A percentile compares a stretch with the other conserved stretches of the same genome.
These are phyloP conservation scores for Lottia scabra DNA, from an alignment of 2,888 invertebrate species.

Conservation along the genomic window DNA sequence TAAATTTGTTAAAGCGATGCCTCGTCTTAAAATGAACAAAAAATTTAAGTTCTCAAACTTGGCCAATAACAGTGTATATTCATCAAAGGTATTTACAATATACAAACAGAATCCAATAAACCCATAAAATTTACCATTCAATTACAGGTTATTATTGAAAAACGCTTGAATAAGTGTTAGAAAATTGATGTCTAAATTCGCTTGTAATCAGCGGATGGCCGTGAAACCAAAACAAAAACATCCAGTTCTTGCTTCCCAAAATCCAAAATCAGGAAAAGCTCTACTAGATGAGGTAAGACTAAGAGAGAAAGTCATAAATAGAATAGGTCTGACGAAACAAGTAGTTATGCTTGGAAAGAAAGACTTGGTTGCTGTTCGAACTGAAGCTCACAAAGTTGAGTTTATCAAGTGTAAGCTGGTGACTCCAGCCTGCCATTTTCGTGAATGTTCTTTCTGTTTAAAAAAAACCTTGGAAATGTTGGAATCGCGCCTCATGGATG, in stretches of 20 bases:
- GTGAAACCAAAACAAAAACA: neutral
- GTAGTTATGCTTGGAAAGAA: neutral
- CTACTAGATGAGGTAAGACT: neutral
- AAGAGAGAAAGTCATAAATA: too few relatives aligned
- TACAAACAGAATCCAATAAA: too few relatives aligned
- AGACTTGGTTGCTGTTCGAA: neutral
- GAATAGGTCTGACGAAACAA: too few relatives aligned
- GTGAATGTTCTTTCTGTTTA: neutral
- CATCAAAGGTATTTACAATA: too few relatives aligned
- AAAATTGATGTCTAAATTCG: neutral
- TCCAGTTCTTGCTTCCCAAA: neutral
- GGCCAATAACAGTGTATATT: too few relatives aligned
- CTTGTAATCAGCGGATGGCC: neutral
- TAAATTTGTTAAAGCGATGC: too few relatives aligned
- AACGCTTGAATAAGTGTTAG: neutral
- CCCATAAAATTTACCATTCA: too few relatives aligned
- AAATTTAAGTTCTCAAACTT: too few relatives aligned
- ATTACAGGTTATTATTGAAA: too few relatives aligned
- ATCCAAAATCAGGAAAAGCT: neutral
- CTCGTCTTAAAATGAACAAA: too few relatives aligned
- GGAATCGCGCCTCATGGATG: neutral
- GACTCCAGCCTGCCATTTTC: neutral
- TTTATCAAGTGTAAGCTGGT: neutral
- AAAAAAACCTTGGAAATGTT: neutral
- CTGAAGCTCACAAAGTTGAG: neutral